phyloP scores from a whole-genome alignment of 2,797 vertebrate species.

The Myripristis jacobus region DNA sequence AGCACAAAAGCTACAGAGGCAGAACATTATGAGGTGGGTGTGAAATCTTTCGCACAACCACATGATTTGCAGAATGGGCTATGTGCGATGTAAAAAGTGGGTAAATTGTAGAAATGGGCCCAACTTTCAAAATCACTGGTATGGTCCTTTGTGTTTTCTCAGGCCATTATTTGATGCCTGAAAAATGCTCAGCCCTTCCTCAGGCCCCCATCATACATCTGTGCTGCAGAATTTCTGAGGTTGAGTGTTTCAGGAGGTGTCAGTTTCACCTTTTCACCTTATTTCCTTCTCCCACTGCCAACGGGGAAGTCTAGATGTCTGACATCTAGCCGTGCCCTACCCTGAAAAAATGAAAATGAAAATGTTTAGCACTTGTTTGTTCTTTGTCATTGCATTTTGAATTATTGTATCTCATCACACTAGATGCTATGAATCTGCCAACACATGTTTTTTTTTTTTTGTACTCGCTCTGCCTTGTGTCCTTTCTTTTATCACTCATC shows the following conservation, averaged over 20 bases:
- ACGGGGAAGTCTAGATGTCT: background rate
- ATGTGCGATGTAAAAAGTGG: no score
- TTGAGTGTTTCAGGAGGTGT: background rate
- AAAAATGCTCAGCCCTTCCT: constrained; percentile 1
- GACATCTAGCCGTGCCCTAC: background rate
- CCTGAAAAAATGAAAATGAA: background rate
- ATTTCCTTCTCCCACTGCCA: constrained; percentile 1
- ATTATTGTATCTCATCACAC: background rate
- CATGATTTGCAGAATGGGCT: no score
- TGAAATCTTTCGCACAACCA: no score
- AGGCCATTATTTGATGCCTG: background rate
- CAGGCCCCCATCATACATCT: background rate
- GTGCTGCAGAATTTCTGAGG: no score
- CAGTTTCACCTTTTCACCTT: no score
- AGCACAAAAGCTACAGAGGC: no score
- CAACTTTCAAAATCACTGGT: no score
- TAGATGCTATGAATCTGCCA: background rate
- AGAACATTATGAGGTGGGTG: no score
- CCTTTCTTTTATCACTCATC: constrained; percentile 12
- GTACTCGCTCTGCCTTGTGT: background rate
- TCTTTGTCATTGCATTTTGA: constrained; percentile 3
- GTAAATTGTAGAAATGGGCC: no score
- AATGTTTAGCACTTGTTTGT: no score
- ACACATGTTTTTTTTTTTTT: background rate
- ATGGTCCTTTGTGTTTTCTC: no score